Evolutionary conservation across 2,797 vertebrate genomes (phyloP).

Genomic region (Acrossocheilus fasciatus): DNA sequence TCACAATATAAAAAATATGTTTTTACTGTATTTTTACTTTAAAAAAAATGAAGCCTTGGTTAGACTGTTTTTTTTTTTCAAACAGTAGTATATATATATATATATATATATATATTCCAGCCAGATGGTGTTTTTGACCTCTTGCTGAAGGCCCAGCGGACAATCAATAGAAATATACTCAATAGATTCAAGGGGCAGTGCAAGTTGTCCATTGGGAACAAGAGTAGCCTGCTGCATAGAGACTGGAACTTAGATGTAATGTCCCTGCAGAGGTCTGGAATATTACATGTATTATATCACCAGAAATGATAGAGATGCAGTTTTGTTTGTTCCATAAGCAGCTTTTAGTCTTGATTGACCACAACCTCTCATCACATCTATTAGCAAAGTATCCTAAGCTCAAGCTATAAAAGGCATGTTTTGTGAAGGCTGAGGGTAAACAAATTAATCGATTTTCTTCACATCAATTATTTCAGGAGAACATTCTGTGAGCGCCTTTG

Average conservation of each 20-base stretch:
- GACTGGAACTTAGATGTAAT: neutral
- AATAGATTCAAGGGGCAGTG: constrained; percentile 1
- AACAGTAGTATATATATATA: neutral
- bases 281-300: neutral
- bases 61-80: neutral
- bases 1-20: neutral
- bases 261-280: neutral
- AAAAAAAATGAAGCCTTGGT: neutral
- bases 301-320: neutral
- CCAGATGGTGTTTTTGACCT: neutral
- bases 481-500: constrained; percentile 65
- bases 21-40: neutral
- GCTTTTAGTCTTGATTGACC: constrained; percentile 24
- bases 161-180: neutral
- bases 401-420: constrained; percentile 25
- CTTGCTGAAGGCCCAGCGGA: neutral
- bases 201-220: neutral
- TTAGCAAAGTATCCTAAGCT: constrained; percentile 32
- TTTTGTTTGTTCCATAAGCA: neutral
- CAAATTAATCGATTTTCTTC: constrained; percentile 66
- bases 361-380: constrained; percentile 29
- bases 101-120: neutral
- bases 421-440: constrained; percentile 52
- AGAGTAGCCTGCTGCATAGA: constrained; percentile 5
- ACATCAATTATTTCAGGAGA: constrained; percentile 62